Percentiles rank a stretch among this genome's conserved stretches.
Evolutionary conservation across 1,140 invertebrate genomes (phyloP).

Genomic region (Cydia pomonella): DNA sequence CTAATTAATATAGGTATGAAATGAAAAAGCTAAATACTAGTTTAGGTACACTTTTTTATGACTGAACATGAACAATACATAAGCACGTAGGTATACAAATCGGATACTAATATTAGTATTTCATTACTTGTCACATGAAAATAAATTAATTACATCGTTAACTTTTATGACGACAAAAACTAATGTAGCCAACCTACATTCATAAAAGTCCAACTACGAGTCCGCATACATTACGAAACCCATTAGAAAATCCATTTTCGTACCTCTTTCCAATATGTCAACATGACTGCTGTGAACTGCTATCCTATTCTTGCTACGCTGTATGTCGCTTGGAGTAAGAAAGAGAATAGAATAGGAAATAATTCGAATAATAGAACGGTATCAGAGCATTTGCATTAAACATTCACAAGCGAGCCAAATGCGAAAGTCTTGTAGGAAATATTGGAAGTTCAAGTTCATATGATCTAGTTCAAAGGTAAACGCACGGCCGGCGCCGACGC

Average conservation of each 20-base stretch:
- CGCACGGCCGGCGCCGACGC: constrained; percentile 33
- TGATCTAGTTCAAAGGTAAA: constrained; percentile 48
- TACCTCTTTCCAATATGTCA: not conserved
- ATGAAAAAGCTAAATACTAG: no score
- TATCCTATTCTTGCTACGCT: not conserved
- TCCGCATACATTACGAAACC: not conserved
- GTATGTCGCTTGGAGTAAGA: not conserved
- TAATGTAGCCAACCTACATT: not conserved
- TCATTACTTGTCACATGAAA: not conserved
- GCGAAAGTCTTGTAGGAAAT: constrained; percentile 33
- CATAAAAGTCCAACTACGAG: not conserved
- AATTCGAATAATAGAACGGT: constrained; percentile 7
- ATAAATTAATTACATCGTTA: not conserved
- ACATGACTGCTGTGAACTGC: not conserved
- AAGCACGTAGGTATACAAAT: not conserved
- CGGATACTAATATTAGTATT: constrained; percentile 5
- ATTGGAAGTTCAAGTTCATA: constrained; percentile 44
- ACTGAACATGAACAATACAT: not conserved
- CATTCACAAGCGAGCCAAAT: constrained; percentile 32
- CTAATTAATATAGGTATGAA: no score
- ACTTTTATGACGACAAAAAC: not conserved
- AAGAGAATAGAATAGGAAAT: not conserved
- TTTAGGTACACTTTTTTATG: no score
- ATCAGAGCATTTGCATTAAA: constrained; percentile 24
- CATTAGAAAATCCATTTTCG: constrained; percentile 12